These are phyloP conservation scores for Enteromius anoplus DNA, from an alignment of 2,797 vertebrate genomes.

Conservation along the genomic window DNA sequence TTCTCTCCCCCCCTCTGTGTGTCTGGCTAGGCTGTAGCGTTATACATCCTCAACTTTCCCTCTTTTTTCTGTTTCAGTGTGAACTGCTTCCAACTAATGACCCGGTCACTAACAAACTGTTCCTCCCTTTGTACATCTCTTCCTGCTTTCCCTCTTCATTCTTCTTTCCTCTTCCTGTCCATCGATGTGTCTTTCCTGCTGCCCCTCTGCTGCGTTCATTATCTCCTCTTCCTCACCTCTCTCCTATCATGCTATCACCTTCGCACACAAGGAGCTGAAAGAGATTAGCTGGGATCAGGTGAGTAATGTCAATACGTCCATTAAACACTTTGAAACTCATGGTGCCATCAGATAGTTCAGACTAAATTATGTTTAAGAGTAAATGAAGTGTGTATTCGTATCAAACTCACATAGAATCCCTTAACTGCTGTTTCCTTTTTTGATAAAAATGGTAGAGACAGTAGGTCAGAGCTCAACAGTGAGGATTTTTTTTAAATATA, in stretches of 20 bases:
- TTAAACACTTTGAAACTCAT: slow-evolving; percentile 18
- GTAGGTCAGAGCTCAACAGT: neutral
- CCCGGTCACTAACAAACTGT: slow-evolving; percentile 82
- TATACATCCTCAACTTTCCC: slow-evolving; percentile 76
- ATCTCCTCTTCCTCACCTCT: slow-evolving; percentile 63
- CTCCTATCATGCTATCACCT: slow-evolving; percentile 62
- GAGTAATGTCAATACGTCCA: slow-evolving; percentile 43
- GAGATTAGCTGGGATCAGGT: slow-evolving; percentile 98
- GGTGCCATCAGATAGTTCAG: slow-evolving; percentile 2
- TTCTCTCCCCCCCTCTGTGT: slow-evolving; percentile 61
- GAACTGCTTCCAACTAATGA: slow-evolving; percentile 82
- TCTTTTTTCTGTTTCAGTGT: slow-evolving; percentile 78
- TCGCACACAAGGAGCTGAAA: slow-evolving; percentile 85
- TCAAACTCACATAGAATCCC: neutral
- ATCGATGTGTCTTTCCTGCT: slow-evolving; percentile 57
- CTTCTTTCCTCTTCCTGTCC: slow-evolving; percentile 58
- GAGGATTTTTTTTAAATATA: neutral
- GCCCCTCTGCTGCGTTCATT: slow-evolving; percentile 64
- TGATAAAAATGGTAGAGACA: neutral
- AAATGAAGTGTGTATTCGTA: neutral
- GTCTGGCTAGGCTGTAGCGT: slow-evolving; percentile 76
- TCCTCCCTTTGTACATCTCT: slow-evolving; percentile 77
- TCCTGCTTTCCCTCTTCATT: slow-evolving; percentile 57
- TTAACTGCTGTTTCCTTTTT: neutral
- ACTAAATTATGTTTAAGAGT: neutral